Percentiles rank a stretch among this genome's conserved stretches.
Evolutionary conservation across 2,888 invertebrate species (phyloP).

Genomic region (Zygothrica quintamaculata): DNA sequence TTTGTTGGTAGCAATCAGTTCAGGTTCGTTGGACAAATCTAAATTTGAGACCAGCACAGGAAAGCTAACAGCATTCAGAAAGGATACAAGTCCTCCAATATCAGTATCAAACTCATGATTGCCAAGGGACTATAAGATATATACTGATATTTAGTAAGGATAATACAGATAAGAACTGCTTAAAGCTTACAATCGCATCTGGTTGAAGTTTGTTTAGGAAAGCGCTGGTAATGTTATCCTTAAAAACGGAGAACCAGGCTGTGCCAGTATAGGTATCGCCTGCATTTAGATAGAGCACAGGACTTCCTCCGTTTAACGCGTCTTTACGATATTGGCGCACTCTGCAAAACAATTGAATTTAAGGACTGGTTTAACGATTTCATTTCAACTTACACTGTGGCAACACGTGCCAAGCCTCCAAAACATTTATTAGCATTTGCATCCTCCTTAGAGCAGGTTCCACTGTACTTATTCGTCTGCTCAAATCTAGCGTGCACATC

Average conservation of each 20-base stretch:
- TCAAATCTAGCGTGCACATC: slow-evolving; percentile 95
- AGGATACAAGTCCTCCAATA: slow-evolving; percentile 90
- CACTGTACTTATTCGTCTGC: slow-evolving; percentile 90
- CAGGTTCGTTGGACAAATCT: slow-evolving; percentile 88
- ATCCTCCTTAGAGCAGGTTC: slow-evolving; percentile 86
- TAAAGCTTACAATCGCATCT: slow-evolving; percentile 91
- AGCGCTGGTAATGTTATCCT: slow-evolving; percentile 90
- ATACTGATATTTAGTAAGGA: too few species aligned
- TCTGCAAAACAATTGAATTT: too few species aligned
- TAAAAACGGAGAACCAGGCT: slow-evolving; percentile 93
- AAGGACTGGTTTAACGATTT: background rate
- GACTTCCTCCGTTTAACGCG: slow-evolving; percentile 86
- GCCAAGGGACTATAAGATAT: slow-evolving; percentile 89
- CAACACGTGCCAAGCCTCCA: slow-evolving; percentile 94
- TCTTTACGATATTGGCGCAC: slow-evolving; percentile 87
- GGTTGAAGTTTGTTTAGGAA: slow-evolving; percentile 92
- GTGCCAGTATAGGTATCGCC: slow-evolving; percentile 97
- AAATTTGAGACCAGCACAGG: slow-evolving; percentile 92
- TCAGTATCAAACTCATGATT: slow-evolving; percentile 97
- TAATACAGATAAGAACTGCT: too few species aligned
- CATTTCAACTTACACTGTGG: slow-evolving; percentile 82
- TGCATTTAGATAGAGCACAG: slow-evolving; percentile 93
- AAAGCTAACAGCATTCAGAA: slow-evolving; percentile 88
- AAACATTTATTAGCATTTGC: slow-evolving; percentile 88
- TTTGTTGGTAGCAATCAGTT: slow-evolving; percentile 85